Evolutionary conservation across 2,797 vertebrate genomes (phyloP).

Genomic region (Heterohyrax brucei): DNA sequence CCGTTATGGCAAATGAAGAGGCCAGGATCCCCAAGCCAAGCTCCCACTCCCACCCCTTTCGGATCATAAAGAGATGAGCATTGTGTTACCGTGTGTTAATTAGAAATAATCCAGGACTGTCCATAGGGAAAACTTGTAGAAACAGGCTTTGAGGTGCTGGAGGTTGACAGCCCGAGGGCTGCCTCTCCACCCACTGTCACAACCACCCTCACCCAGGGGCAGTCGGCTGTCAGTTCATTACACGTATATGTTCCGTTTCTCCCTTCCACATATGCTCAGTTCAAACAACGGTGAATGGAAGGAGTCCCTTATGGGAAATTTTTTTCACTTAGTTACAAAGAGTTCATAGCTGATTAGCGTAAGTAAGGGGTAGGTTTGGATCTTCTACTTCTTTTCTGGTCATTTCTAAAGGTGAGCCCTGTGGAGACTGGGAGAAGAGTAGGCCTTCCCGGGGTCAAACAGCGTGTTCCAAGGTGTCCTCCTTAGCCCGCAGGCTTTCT

Average conservation of each 20-base stretch:
- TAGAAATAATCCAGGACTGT: conserved; percentile 85
- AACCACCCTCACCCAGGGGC: conserved; percentile 60
- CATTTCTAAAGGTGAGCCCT: conserved; percentile 90
- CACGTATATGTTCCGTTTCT: conserved; percentile 75
- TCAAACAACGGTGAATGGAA: conserved; percentile 91
- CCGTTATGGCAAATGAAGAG: conserved; percentile 74
- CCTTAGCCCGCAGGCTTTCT: neutral
- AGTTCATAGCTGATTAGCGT: conserved; percentile 92
- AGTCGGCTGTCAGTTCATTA: conserved; percentile 88
- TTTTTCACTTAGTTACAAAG: conserved; percentile 92
- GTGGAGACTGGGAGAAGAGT: conserved; percentile 64
- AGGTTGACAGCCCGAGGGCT: conserved; percentile 65
- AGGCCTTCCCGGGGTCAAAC: conserved; percentile 58
- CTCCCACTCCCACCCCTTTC: conserved; percentile 50
- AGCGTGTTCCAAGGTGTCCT: conserved; percentile 22
- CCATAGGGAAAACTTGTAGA: conserved; percentile 69
- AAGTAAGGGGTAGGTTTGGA: conserved; percentile 85
- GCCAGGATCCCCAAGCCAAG: conserved; percentile 40
- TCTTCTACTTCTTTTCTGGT: conserved; percentile 59
- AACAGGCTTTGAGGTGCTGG: conserved; percentile 81
- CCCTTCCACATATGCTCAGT: conserved; percentile 75
- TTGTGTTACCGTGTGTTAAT: conserved; percentile 89
- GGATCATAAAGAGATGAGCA: conserved; percentile 76
- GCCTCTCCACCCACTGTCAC: neutral
- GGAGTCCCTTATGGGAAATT: conserved; percentile 91